These are phyloP conservation scores for Hetaerina americana DNA, from an alignment of 1,140 invertebrate species.

Conservation along the genomic window DNA sequence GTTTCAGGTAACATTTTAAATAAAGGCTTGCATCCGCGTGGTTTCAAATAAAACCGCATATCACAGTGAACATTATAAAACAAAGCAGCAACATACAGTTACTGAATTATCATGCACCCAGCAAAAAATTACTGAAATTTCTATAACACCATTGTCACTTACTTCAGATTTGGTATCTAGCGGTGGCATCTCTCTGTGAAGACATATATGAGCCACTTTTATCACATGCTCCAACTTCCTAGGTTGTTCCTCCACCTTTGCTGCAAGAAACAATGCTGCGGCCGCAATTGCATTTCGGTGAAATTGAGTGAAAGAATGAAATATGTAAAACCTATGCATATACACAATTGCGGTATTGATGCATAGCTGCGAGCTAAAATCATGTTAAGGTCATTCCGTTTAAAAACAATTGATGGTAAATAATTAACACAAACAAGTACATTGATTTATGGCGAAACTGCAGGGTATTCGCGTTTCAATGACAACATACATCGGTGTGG, in stretches of 20 bases:
- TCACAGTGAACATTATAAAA: too few species aligned
- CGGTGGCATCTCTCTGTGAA: constrained; percentile 39
- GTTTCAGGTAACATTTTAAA: too few species aligned
- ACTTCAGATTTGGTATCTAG: constrained; percentile 62
- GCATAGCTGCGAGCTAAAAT: constrained; percentile 65
- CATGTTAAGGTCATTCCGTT: constrained; percentile 1
- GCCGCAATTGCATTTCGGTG: constrained; percentile 68
- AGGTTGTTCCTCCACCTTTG: constrained; percentile 95
- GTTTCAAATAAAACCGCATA: too few species aligned
- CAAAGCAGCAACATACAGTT: too few species aligned
- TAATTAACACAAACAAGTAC: too few species aligned
- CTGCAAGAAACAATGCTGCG: constrained; percentile 84
- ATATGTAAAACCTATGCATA: constrained; percentile 95
- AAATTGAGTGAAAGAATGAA: constrained; percentile 78
- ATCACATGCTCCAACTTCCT: constrained; percentile 93
- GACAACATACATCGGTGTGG: too few species aligned
- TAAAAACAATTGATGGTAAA: too few species aligned
- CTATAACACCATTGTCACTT: constrained; percentile 20
- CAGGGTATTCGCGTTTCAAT: too few species aligned
- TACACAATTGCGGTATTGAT: constrained; percentile 96
- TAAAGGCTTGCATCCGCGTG: too few species aligned
- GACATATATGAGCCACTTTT: constrained; percentile 72
- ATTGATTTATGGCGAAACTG: too few species aligned
- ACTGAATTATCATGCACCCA: too few species aligned
- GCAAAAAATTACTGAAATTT: too few species aligned